Conservation (phyloP, 2,113 vertebrate species). For the Pituophis catenifer region DNA sequence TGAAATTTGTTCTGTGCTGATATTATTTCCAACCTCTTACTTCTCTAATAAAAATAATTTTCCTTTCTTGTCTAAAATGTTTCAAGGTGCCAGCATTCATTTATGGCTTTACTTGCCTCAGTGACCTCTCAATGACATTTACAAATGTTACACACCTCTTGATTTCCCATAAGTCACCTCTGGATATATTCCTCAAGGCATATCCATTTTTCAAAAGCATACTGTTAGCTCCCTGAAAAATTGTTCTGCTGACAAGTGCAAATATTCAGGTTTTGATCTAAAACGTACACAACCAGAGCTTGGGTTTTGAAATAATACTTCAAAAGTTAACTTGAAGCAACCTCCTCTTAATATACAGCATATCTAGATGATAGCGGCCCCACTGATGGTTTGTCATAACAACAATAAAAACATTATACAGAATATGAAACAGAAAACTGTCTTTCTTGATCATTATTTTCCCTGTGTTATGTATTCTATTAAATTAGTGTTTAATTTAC, state of each 20-base stretch:
- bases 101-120: constrained; percentile 59
- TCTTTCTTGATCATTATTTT: not conserved
- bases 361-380: constrained; percentile 47
- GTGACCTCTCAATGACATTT: constrained; percentile 56
- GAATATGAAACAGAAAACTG: constrained; percentile 1
- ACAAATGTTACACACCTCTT: constrained; percentile 67
- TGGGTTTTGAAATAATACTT: constrained; percentile 47
- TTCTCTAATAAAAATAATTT: constrained; percentile 3
- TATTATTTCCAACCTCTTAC: constrained; percentile 5
- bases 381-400: constrained; percentile 60
- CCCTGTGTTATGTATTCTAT: not conserved
- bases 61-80: constrained; percentile 48
- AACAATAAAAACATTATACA: constrained; percentile 31
- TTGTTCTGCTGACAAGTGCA: constrained; percentile 34
- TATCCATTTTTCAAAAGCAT: constrained; percentile 52
- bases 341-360: constrained; percentile 51
- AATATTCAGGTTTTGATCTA: constrained; percentile 45
- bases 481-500: not conserved
- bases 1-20: not conserved
- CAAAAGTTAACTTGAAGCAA: constrained; percentile 48
- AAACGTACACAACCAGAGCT: constrained; percentile 37
- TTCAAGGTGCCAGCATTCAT: constrained; percentile 65
- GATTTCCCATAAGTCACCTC: constrained; percentile 67
- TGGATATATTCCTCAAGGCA: constrained; percentile 60
- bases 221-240: constrained; percentile 72